Conservation (phyloP, 2,888 invertebrate genomes). For the Drosophila setosimentum region DNA sequence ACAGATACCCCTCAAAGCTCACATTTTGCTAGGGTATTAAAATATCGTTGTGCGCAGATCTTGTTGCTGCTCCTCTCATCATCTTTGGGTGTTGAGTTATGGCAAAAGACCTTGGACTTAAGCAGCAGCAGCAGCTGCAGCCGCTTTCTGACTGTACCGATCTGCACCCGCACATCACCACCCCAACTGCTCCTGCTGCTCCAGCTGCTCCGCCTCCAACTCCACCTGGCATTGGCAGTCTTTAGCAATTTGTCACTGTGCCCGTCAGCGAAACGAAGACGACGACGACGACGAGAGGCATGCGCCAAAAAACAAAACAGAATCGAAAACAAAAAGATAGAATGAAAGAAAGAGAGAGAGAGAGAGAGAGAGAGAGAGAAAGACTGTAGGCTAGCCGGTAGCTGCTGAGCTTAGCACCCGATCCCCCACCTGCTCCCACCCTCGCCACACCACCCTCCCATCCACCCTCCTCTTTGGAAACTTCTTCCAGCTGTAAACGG, state of each 20-base stretch:
- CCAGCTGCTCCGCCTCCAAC: background rate
- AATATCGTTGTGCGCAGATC: background rate
- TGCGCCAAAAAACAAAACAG: slow-evolving; percentile 54
- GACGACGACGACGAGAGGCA: slow-evolving; percentile 51
- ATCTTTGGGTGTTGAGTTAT: slow-evolving; percentile 66
- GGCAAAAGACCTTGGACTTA: slow-evolving; percentile 71
- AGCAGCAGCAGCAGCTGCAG: slow-evolving; percentile 40
- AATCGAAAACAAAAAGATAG: background rate
- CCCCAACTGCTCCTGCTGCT: slow-evolving; percentile 1
- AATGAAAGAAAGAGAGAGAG: no score
- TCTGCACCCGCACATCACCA: slow-evolving; percentile 45
- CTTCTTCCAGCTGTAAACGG: background rate
- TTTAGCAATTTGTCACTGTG: slow-evolving; percentile 72
- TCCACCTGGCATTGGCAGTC: slow-evolving; percentile 2
- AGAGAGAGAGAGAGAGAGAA: background rate
- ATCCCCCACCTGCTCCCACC: background rate
- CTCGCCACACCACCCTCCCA: background rate
- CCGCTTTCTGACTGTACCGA: slow-evolving; percentile 47
- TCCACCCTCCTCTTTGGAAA: background rate
- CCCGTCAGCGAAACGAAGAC: slow-evolving; percentile 64
- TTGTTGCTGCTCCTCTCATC: slow-evolving; percentile 52
- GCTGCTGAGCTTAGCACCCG: slow-evolving; percentile 18
- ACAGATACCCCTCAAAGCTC: background rate
- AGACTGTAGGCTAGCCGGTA: slow-evolving; percentile 32
- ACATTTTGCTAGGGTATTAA: background rate